Conservation (phyloP, 2,888 invertebrate genomes). For the Cryptocephalus primarius region DNA sequence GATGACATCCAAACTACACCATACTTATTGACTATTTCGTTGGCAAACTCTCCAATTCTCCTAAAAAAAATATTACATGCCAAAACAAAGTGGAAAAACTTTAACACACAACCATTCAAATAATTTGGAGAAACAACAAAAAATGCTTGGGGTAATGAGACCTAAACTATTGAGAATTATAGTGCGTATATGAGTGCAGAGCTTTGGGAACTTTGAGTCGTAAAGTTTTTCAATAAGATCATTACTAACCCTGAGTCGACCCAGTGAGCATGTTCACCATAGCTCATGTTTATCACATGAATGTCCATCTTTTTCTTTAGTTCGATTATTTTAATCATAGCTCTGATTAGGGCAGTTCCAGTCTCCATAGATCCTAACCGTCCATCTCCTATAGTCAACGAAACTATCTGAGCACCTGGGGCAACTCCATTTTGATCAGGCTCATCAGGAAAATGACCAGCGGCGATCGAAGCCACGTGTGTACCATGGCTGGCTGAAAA, state of each 20-base stretch:
- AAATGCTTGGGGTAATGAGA: background rate
- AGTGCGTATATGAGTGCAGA: background rate
- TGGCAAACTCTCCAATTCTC: slow-evolving; percentile 75
- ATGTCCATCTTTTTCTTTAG: slow-evolving; percentile 48
- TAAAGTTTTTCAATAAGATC: background rate
- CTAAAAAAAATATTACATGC: slow-evolving; percentile 34
- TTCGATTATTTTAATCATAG: slow-evolving; percentile 81
- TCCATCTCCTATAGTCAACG: slow-evolving; percentile 88
- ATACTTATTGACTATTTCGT: slow-evolving; percentile 81
- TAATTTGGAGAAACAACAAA: background rate
- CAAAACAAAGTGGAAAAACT: background rate
- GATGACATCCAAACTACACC: slow-evolving; percentile 88
- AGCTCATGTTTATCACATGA: slow-evolving; percentile 96
- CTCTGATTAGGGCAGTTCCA: slow-evolving; percentile 82
- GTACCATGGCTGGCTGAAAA: slow-evolving; percentile 85
- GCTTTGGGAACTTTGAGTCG: background rate
- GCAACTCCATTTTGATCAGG: slow-evolving; percentile 90
- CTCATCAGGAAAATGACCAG: slow-evolving; percentile 76
- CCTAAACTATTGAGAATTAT: background rate
- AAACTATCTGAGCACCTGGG: slow-evolving; percentile 90
- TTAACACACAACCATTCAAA: too few species aligned
- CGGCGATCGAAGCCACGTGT: slow-evolving; percentile 93
- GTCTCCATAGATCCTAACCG: slow-evolving; percentile 94
- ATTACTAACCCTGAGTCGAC: slow-evolving; percentile 69
- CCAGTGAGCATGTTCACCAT: slow-evolving; percentile 92